Percentiles rank a stretch among this genome's conserved stretches.
These are phyloP conservation scores for Etheostoma perlongum DNA, from an alignment of 2,797 vertebrate species.

Conservation along the genomic window DNA sequence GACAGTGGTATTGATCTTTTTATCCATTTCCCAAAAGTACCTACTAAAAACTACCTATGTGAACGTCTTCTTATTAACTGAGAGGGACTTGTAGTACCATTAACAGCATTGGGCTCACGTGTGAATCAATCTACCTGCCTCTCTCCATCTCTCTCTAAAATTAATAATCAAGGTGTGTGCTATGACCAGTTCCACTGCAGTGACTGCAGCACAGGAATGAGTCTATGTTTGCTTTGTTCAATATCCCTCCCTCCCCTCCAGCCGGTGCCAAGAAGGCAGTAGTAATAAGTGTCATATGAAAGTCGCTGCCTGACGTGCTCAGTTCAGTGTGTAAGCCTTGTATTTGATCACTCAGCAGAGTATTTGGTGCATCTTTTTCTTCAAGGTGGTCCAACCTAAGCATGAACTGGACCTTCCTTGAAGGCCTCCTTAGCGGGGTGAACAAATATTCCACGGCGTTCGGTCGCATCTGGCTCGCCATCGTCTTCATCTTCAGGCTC, in stretches of 20 bases:
- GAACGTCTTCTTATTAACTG: not conserved
- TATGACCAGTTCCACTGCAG: slow-evolving; percentile 20
- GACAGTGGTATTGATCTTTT: no score
- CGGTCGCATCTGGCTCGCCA: slow-evolving; percentile 91
- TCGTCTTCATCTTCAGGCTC: slow-evolving; percentile 93
- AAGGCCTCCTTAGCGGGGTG: slow-evolving; percentile 89
- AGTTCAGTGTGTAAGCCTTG: slow-evolving; percentile 26
- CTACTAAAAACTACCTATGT: not conserved
- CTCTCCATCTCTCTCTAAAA: not conserved
- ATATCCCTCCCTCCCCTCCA: slow-evolving; percentile 56
- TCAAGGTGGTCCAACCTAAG: not conserved
- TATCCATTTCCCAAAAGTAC: not conserved
- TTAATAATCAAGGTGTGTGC: slow-evolving; percentile 33
- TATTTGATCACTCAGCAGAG: slow-evolving; percentile 7
- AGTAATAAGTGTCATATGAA: slow-evolving; percentile 49
- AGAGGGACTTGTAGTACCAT: not conserved
- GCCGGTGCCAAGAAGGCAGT: slow-evolving; percentile 51
- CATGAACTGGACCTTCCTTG: slow-evolving; percentile 91
- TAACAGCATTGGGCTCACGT: not conserved
- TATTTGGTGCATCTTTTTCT: not conserved
- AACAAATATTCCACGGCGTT: slow-evolving; percentile 94
- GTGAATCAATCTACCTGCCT: slow-evolving; percentile 1
- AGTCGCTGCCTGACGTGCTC: slow-evolving; percentile 24
- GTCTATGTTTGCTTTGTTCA: slow-evolving; percentile 59
- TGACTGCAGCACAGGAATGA: slow-evolving; percentile 42